phyloP scores from a whole-genome alignment of 2,113 vertebrate species.

The Dicrurus megarhynchus region DNA sequence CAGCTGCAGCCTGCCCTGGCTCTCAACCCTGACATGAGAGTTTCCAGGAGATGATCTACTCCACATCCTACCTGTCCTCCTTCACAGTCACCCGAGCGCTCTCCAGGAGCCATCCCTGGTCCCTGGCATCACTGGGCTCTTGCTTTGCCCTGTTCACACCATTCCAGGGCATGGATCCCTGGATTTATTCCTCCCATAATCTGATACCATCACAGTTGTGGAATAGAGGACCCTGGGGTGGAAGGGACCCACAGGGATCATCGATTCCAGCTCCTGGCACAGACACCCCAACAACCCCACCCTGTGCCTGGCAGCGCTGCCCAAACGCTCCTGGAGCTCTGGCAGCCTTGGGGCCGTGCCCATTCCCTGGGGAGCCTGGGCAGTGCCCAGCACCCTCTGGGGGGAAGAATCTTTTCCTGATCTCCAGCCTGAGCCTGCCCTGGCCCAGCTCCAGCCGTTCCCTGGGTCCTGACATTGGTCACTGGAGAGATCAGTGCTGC shows the following conservation, averaged over 20 bases:
- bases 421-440: accelerated
- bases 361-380: neutral
- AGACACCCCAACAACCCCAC: neutral
- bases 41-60: neutral
- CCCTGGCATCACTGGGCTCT: neutral
- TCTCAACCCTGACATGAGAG: neutral
- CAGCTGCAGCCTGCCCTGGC: neutral
- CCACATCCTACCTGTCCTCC: neutral
- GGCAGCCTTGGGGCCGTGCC: neutral
- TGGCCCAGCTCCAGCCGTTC: neutral
- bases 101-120: neutral
- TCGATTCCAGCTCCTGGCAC: accelerated
- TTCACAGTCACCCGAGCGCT: accelerated
- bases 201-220: neutral
- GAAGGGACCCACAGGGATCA: neutral
- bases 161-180: accelerated
- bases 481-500: neutral
- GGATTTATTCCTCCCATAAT: neutral
- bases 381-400: neutral
- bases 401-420: neutral
- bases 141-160: neutral
- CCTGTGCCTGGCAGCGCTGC: accelerated
- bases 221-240: neutral
- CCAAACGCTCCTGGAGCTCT: neutral
- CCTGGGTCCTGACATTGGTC: neutral